These are phyloP conservation scores for Callochromis pleurospilus DNA, from an alignment of 2,113 vertebrate species.

Conservation along the genomic window DNA sequence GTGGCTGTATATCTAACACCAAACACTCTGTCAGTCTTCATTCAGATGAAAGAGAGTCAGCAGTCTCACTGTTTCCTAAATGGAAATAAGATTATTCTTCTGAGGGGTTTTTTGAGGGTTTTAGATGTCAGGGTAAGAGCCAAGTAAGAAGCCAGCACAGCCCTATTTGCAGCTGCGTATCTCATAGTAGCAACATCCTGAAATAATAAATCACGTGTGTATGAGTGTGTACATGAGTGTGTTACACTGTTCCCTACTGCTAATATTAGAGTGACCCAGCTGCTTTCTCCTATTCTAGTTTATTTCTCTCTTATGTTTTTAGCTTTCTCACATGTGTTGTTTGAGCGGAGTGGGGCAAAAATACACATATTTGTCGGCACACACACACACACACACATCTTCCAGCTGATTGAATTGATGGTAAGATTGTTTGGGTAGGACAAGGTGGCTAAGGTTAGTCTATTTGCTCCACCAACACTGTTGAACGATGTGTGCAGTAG, in stretches of 20 bases:
- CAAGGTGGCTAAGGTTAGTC: not conserved
- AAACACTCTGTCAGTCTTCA: not conserved
- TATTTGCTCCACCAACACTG: not conserved
- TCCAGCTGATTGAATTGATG: not conserved
- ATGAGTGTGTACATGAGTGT: not conserved
- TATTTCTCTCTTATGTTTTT: not conserved
- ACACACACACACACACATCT: not conserved
- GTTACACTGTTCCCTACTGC: slow-evolving; percentile 13
- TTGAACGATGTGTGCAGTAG: not conserved
- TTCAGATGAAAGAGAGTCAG: slow-evolving; percentile 17
- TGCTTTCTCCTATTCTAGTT: not conserved
- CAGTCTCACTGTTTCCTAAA: not conserved
- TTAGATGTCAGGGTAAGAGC: not conserved
- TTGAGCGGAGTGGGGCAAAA: not conserved
- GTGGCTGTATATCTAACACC: not conserved
- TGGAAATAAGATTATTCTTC: not conserved
- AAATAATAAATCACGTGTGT: not conserved
- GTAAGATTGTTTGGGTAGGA: not conserved
- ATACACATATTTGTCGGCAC: not conserved
- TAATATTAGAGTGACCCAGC: slow-evolving; percentile 38
- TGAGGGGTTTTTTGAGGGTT: not conserved
- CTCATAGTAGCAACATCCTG: not conserved
- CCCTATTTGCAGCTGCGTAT: not conserved
- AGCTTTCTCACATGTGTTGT: not conserved
- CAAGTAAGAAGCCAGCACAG: not conserved